Evolutionary conservation across 2,113 vertebrate species (phyloP).

Genomic region (Leuciscus idus): DNA sequence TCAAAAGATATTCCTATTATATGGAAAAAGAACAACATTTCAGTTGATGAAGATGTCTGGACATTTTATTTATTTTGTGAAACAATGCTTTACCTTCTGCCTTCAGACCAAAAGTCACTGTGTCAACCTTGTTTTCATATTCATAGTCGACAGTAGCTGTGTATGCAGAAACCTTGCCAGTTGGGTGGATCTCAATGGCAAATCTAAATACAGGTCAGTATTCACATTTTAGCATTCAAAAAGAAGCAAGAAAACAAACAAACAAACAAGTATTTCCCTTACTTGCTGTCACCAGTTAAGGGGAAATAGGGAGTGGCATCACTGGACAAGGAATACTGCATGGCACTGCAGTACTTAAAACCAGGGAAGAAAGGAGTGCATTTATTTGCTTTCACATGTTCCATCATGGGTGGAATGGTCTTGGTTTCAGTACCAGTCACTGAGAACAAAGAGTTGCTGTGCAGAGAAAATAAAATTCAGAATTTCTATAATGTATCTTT

Average conservation of each 20-base stretch:
- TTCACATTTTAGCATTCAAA: neutral
- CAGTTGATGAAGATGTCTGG: neutral
- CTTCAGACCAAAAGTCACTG: slow-evolving; percentile 77
- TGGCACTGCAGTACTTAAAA: slow-evolving; percentile 78
- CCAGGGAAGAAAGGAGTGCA: slow-evolving; percentile 84
- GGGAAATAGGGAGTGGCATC: slow-evolving; percentile 83
- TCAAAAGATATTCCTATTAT: slow-evolving; percentile 78
- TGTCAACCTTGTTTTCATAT: slow-evolving; percentile 78
- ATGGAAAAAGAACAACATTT: neutral
- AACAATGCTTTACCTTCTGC: slow-evolving; percentile 79
- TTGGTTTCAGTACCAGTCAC: slow-evolving; percentile 78
- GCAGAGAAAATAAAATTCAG: slow-evolving; percentile 50
- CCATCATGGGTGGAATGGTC: slow-evolving; percentile 72
- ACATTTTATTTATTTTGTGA: neutral
- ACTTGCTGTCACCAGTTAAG: slow-evolving; percentile 87
- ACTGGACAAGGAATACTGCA: slow-evolving; percentile 76
- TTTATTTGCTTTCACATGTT: slow-evolving; percentile 65
- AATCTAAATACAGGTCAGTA: slow-evolving; percentile 70
- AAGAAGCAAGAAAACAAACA: neutral
- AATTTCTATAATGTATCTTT: slow-evolving; percentile 22
- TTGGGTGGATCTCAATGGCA: slow-evolving; percentile 83
- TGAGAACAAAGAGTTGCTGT: slow-evolving; percentile 83
- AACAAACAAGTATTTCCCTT: slow-evolving; percentile 43
- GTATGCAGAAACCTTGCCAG: slow-evolving; percentile 84
- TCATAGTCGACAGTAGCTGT: slow-evolving; percentile 79